These are phyloP conservation scores for Myanophis thanlyinensis DNA, from an alignment of 2,113 vertebrate genomes.

Conservation along the genomic window DNA sequence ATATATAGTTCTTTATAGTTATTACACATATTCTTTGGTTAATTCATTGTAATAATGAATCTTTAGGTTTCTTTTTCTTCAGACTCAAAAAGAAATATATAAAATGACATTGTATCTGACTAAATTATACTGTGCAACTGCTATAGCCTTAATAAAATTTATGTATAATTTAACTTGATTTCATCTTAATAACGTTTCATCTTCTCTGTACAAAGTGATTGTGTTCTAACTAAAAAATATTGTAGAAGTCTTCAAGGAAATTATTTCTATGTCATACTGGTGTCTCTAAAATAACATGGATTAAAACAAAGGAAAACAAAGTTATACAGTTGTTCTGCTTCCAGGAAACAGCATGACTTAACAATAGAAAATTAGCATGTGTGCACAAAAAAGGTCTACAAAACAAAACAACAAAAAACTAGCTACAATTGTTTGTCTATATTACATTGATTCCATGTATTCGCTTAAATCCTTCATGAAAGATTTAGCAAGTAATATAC, in stretches of 20 bases:
- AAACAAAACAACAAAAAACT: not conserved
- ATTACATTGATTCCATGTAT: not conserved
- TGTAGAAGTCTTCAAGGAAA: not conserved
- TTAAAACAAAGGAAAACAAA: not conserved
- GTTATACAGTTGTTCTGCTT: not conserved
- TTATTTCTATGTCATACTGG: not conserved
- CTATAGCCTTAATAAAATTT: accelerated
- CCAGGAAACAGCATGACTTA: not conserved
- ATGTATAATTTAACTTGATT: not conserved
- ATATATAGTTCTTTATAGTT: not conserved
- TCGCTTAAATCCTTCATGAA: not conserved
- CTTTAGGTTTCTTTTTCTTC: not conserved
- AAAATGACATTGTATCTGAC: not conserved
- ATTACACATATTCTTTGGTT: not conserved
- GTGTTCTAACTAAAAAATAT: not conserved
- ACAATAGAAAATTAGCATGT: not conserved
- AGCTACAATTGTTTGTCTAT: not conserved
- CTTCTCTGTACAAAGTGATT: not conserved
- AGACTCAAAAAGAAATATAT: not conserved
- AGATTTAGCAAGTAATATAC: not conserved
- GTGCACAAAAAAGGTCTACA: not conserved
- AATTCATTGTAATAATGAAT: not conserved
- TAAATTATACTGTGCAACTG: accelerated
- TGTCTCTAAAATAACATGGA: not conserved
- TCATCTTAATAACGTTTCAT: not conserved